phyloP scores from a whole-genome alignment of 2,888 invertebrate genomes.

The Acleris holmiana region DNA sequence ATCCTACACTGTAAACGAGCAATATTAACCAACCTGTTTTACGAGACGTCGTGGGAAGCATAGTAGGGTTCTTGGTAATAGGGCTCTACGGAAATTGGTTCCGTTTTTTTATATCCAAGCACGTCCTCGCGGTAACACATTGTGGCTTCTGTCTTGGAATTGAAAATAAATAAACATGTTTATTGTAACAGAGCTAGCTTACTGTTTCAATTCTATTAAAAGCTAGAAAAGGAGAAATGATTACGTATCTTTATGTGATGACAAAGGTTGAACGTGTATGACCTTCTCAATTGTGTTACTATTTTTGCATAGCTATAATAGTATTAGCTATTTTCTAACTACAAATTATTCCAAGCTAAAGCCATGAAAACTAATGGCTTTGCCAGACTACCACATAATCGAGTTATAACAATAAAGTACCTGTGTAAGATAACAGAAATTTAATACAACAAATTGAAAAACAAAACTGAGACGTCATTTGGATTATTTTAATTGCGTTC shows the following conservation, averaged over 20 bases:
- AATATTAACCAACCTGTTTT: slow-evolving; percentile 2
- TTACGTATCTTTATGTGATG: neutral
- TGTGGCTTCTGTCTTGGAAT: slow-evolving; percentile 23
- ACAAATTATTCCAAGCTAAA: slow-evolving; percentile 4
- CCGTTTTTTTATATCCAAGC: neutral
- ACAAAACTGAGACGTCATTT: slow-evolving; percentile 13
- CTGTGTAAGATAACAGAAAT: slow-evolving; percentile 5
- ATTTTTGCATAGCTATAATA: slow-evolving; percentile 9
- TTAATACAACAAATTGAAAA: slow-evolving; percentile 17
- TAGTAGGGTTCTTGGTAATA: neutral
- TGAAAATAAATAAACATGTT: slow-evolving; percentile 19
- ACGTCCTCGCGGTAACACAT: slow-evolving; percentile 12
- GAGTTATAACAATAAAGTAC: slow-evolving; percentile 16
- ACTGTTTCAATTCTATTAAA: too few relatives aligned
- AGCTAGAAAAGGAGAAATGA: too few relatives aligned
- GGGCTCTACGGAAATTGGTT: slow-evolving; percentile 11
- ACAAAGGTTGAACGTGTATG: neutral
- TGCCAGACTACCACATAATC: slow-evolving; percentile 19
- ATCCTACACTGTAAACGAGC: too few relatives aligned
- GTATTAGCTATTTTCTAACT: slow-evolving; percentile 21
- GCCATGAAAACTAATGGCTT: slow-evolving; percentile 22
- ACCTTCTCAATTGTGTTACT: slow-evolving; percentile 11
- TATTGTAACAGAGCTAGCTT: neutral
- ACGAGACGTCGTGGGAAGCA: slow-evolving; percentile 4
- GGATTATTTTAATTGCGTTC: slow-evolving; percentile 34